Evolutionary conservation across 2,888 invertebrate species (phyloP), one percentile per base, ranked within the genome.

Genomic region (Metallyticus violacea): DNA sequence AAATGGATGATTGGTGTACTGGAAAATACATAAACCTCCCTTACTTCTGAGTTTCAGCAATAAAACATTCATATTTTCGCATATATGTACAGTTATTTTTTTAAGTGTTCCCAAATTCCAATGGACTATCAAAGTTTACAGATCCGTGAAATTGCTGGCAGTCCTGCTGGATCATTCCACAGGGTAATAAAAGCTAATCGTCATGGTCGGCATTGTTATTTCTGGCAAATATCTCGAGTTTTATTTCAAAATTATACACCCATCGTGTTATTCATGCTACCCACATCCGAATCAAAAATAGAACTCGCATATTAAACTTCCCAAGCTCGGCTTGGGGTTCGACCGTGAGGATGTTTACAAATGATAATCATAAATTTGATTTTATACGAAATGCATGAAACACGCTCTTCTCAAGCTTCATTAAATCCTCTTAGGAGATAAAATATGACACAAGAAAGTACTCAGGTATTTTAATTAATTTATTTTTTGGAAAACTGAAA

Each of bases 181-280:
- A 62, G 40, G 22, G 40, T 22, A 62, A 62, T 62, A 62, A 62
- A 62, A 62, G 40, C 22, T 62, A 62, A 62, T 62, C 40, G 40
- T 22, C 40, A 62, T 62, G 40, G 40, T 22, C 40, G 77, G 83
- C 77, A 83, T 83, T 83, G 83, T 83, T 83, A 77, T 83, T 29
- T 83, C 77, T 83, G 83, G 83, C 83, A 83, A 83, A 83, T 83
- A 77, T 77, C 83, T 77, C 83, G 25, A 82, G 27, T 77, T 83
- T 77, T 83, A 83, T 83, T 83, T 77, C 83, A 77, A 83, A 83
- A 83, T 83, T 83, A 83, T 62, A 62, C 40, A 62, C 40, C 40
- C 40, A 22, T 62, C 77, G 29, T 83, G 83, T 83, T 83, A 62
- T 83, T 83, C 77, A 28, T 83, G 77, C 83, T 28, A n/a, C 77